Evolutionary conservation across 2,888 invertebrate genomes (phyloP).

Genomic region (Ectemnius lituratus): DNA sequence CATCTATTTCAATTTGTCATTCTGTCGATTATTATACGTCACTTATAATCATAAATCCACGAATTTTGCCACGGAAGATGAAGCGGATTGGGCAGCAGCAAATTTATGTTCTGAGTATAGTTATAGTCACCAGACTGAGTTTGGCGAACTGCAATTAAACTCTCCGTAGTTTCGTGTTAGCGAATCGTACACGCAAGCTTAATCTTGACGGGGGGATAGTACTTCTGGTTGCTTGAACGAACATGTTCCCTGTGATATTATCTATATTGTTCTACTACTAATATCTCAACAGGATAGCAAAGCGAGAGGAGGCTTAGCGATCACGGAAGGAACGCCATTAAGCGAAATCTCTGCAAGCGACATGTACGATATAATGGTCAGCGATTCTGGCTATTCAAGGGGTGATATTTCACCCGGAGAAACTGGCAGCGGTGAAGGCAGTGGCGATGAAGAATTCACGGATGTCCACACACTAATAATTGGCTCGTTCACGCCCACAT

Average conservation of each 20-base stretch:
- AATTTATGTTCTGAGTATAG: neutral
- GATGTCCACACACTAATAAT: conserved; percentile 49
- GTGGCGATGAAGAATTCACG: conserved; percentile 54
- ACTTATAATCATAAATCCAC: neutral
- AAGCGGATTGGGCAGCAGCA: neutral
- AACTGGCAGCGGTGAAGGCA: conserved; percentile 65
- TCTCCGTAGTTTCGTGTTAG: conserved; percentile 9
- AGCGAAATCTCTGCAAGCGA: conserved; percentile 49
- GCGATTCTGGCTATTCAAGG: conserved; percentile 60
- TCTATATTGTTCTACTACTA: too few species aligned
- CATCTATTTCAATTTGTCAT: conserved; percentile 18
- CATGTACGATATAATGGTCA: conserved; percentile 69
- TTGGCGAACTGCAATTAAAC: too few species aligned
- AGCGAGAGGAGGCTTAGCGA: conserved; percentile 5
- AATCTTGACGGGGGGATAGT: too few species aligned
- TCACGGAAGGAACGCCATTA: conserved; percentile 62
- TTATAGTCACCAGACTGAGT: neutral
- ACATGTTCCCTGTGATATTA: too few species aligned
- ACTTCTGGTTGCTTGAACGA: too few species aligned
- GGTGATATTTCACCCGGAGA: conserved; percentile 69
- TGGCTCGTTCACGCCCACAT: conserved; percentile 29
- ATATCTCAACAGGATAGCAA: conserved; percentile 16
- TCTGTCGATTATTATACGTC: conserved; percentile 20
- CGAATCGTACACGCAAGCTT: too few species aligned
- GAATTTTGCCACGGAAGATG: conserved; percentile 12